Evolutionary conservation across 2,797 vertebrate genomes (phyloP).

Genomic region (Rhabdophis nuchalis): DNA sequence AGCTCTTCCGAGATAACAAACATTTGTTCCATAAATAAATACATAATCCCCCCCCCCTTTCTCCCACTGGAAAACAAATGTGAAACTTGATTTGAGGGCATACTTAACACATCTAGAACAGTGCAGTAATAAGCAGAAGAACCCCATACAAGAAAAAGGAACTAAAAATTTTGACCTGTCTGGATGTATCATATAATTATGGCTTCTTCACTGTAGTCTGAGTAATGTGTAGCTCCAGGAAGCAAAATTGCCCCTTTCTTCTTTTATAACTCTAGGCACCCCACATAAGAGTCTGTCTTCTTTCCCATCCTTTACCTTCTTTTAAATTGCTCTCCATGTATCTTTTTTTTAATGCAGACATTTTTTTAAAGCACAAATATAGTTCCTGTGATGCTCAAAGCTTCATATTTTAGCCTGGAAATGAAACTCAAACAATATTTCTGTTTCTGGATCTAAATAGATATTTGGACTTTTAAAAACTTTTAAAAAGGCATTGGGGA

Average conservation of each 20-base stretch:
- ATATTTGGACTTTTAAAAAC: not conserved
- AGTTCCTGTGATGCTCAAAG: not conserved
- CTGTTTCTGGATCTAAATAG: constrained; percentile 19
- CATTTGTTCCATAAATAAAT: not conserved
- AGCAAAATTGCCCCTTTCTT: not conserved
- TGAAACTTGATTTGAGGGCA: not conserved
- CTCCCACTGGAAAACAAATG: not conserved
- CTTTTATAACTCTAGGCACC: not conserved
- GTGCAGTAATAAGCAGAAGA: not conserved
- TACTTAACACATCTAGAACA: not conserved
- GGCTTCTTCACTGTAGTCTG: not conserved
- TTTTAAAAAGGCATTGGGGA: not conserved
- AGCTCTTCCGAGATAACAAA: not conserved
- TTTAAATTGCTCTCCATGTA: not conserved
- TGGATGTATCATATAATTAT: not conserved
- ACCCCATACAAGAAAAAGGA: not conserved
- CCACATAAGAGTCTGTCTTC: not conserved
- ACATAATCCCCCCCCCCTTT: not conserved
- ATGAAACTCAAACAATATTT: constrained; percentile 12
- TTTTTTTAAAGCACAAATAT: not conserved
- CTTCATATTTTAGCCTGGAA: constrained; percentile 16
- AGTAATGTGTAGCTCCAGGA: not conserved
- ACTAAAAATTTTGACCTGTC: not conserved
- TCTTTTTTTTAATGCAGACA: not conserved
- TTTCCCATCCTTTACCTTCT: not conserved